These are phyloP conservation scores for Melipona quadrifasciata DNA, from an alignment of 1,140 invertebrate species.

Conservation along the genomic window DNA sequence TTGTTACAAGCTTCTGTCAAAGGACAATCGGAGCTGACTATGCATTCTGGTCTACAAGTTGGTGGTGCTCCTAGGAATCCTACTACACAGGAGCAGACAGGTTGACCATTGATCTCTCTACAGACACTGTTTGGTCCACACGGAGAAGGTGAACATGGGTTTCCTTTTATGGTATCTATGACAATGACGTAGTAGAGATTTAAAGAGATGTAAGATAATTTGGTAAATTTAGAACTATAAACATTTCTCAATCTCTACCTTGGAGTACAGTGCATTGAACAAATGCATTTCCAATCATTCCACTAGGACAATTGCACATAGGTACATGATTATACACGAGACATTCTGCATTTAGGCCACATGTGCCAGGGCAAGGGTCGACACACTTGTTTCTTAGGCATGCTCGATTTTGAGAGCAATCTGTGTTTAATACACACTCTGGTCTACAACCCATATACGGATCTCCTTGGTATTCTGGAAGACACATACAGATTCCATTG, in stretches of 20 bases:
- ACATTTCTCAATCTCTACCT: slow-evolving; percentile 74
- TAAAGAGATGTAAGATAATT: too few species aligned
- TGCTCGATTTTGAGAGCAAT: slow-evolving; percentile 75
- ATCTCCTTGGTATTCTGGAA: slow-evolving; percentile 83
- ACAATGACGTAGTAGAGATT: too few species aligned
- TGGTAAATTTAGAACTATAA: too few species aligned
- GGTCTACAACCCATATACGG: slow-evolving; percentile 81
- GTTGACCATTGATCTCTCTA: slow-evolving; percentile 76
- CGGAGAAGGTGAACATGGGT: slow-evolving; percentile 82
- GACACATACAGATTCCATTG: slow-evolving; percentile 81
- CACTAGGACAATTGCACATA: slow-evolving; percentile 86
- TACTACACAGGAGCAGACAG: slow-evolving; percentile 81
- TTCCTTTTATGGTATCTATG: slow-evolving; percentile 29
- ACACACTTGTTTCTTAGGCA: slow-evolving; percentile 79
- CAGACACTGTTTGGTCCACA: slow-evolving; percentile 83
- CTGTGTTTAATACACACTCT: slow-evolving; percentile 78
- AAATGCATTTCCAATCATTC: slow-evolving; percentile 88
- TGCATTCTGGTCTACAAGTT: slow-evolving; percentile 82
- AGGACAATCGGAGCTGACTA: slow-evolving; percentile 82
- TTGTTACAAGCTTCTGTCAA: slow-evolving; percentile 82
- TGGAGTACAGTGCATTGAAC: slow-evolving; percentile 63
- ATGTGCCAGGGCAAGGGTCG: slow-evolving; percentile 78
- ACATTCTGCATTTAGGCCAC: slow-evolving; percentile 89
- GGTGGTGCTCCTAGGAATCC: slow-evolving; percentile 83
- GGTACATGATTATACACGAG: slow-evolving; percentile 87